phyloP scores from a whole-genome alignment of 2,797 vertebrate genomes.

The Hippocampus kuda region DNA sequence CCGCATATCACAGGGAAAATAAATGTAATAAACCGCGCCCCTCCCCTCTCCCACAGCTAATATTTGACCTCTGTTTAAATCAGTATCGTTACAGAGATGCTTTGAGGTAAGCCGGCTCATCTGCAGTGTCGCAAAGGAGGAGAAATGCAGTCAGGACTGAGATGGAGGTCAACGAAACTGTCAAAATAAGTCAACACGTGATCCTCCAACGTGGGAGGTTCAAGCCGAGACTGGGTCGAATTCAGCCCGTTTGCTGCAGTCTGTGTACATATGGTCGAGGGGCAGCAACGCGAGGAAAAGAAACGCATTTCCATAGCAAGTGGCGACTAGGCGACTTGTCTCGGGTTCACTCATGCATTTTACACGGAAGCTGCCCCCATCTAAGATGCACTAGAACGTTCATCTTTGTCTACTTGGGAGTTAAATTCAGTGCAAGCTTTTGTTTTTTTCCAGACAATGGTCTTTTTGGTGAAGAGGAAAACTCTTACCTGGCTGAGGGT shows the following conservation, averaged over 20 bases:
- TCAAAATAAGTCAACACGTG: constrained; percentile 21
- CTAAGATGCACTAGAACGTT: neutral
- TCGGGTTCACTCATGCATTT: neutral
- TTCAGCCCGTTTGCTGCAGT: constrained; percentile 36
- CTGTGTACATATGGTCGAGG: neutral
- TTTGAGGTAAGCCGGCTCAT: constrained; percentile 21
- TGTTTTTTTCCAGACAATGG: too few species aligned
- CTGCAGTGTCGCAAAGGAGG: constrained; percentile 14
- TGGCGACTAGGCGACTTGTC: neutral
- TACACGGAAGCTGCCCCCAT: neutral
- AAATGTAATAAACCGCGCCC: constrained; percentile 36
- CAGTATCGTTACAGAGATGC: constrained; percentile 45
- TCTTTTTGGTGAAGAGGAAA: too few species aligned
- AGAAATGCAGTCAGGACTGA: constrained; percentile 7
- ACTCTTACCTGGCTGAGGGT: too few species aligned
- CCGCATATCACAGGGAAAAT: constrained; percentile 12
- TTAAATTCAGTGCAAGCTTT: too few species aligned
- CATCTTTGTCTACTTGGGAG: too few species aligned
- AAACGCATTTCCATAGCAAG: neutral
- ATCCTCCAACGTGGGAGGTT: neutral
- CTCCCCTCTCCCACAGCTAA: constrained; percentile 38
- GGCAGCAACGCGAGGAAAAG: neutral
- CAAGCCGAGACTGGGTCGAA: neutral
- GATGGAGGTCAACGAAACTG: neutral
- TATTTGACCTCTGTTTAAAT: constrained; percentile 51